These are phyloP conservation scores for Clangula hyemalis DNA, from an alignment of 2,797 vertebrate genomes.

Conservation along the genomic window DNA sequence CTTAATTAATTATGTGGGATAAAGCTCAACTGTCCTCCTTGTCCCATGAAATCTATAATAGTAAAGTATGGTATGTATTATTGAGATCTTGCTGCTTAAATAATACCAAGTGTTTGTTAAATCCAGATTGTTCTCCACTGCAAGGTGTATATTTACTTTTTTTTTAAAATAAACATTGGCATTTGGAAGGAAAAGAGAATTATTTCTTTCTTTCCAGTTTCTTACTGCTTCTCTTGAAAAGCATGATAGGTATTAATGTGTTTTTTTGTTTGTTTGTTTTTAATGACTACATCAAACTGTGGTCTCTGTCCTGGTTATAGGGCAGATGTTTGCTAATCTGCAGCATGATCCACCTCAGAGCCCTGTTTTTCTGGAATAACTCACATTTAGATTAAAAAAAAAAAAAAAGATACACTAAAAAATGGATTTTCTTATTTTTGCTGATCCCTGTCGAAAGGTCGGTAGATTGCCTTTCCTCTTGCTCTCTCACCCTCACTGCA, in stretches of 20 bases:
- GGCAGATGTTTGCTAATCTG: neutral
- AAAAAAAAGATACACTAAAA: neutral
- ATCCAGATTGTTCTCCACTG: neutral
- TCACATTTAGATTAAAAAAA: neutral
- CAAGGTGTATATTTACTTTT: neutral
- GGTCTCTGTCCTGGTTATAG: neutral
- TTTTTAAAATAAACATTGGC: neutral
- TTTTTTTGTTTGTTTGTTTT: neutral
- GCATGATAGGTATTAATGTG: neutral
- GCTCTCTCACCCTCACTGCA: neutral
- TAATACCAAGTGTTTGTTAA: neutral
- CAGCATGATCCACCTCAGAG: neutral
- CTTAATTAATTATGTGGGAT: neutral
- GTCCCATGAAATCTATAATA: neutral
- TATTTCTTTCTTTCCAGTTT: neutral
- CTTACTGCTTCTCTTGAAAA: neutral
- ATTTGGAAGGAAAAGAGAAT: neutral
- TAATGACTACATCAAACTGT: neutral
- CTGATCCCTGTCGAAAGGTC: neutral
- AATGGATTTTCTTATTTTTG: neutral
- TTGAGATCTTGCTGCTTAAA: neutral
- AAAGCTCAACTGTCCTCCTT: neutral
- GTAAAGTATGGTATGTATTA: rapidly evolving
- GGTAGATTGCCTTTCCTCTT: neutral
- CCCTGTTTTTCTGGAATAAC: neutral